A percentile compares a stretch with the other conserved stretches of the same genome.
Conservation (phyloP, 2,888 invertebrate genomes). For the Phymatocera aterrima region DNA sequence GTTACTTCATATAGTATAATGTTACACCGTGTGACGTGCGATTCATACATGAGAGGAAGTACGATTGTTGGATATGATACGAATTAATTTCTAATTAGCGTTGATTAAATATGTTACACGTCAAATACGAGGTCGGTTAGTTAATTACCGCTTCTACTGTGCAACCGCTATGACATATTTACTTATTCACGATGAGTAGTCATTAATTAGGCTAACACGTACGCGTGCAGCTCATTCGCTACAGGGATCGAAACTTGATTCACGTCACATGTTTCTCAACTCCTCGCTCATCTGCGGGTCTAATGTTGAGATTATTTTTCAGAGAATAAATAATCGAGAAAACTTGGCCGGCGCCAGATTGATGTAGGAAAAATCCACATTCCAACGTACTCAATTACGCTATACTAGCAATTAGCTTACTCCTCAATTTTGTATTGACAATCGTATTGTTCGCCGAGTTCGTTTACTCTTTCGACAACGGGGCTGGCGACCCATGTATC, state of each 20-base stretch:
- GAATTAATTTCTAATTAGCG: constrained; percentile 44
- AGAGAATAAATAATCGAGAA: no score
- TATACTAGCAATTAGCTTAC: no score
- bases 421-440: no score
- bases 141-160: not conserved
- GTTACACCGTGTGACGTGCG: not conserved
- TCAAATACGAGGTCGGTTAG: constrained; percentile 2
- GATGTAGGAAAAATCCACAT: no score
- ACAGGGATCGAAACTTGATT: not conserved
- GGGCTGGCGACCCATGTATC: not conserved
- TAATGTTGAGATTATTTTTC: no score
- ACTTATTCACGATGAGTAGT: not conserved
- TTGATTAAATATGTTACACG: constrained; percentile 24
- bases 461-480: no score
- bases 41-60: not conserved
- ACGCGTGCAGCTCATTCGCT: not conserved
- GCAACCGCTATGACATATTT: not conserved
- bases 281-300: no score
- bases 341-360: no score
- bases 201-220: not conserved
- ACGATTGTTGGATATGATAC: not conserved
- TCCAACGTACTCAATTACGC: no score
- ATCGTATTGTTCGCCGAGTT: no score
- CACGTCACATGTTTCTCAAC: no score
- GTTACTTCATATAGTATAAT: no score